These are phyloP conservation scores for Drosophila rufa DNA, from an alignment of 1,140 invertebrate genomes.

Conservation along the genomic window DNA sequence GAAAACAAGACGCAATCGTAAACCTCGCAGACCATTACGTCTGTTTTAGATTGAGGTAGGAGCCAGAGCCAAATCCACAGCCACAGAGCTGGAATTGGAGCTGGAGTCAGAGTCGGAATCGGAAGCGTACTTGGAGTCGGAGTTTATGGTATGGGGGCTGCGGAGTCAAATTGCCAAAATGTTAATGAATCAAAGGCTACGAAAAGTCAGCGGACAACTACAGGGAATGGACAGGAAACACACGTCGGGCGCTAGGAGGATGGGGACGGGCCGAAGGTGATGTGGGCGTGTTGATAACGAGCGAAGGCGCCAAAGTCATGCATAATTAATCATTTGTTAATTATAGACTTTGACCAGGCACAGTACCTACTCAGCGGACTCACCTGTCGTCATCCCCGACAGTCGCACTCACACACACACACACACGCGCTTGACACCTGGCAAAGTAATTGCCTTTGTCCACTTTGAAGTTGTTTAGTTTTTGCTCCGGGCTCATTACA, in stretches of 20 bases:
- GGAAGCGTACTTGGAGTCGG: slow-evolving; percentile 16
- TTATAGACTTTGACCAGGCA: slow-evolving; percentile 71
- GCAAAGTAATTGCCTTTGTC: slow-evolving; percentile 81
- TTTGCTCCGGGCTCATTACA: slow-evolving; percentile 65
- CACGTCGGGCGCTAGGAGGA: background rate
- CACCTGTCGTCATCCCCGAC: slow-evolving; percentile 47
- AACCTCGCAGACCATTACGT: slow-evolving; percentile 43
- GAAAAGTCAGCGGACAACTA: slow-evolving; percentile 67
- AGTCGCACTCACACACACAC: slow-evolving; percentile 21
- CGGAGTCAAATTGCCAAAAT: slow-evolving; percentile 57
- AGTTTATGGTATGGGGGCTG: slow-evolving; percentile 19
- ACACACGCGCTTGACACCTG: slow-evolving; percentile 73
- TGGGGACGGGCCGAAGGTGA: slow-evolving; percentile 22
- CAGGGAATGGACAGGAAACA: slow-evolving; percentile 57
- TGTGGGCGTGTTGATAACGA: slow-evolving; percentile 76
- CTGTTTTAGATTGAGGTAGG: slow-evolving; percentile 23
- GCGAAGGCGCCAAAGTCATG: slow-evolving; percentile 72
- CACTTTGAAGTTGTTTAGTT: slow-evolving; percentile 76
- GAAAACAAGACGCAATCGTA: slow-evolving; percentile 60
- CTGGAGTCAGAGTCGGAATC: background rate
- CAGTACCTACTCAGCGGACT: slow-evolving; percentile 34
- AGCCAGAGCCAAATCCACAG: background rate
- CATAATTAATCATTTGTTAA: slow-evolving; percentile 84
- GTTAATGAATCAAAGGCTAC: slow-evolving; percentile 80
- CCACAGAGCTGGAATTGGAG: background rate